These are phyloP conservation scores for Teleogryllus oceanicus DNA, from an alignment of 2,888 invertebrate species.

Conservation along the genomic window DNA sequence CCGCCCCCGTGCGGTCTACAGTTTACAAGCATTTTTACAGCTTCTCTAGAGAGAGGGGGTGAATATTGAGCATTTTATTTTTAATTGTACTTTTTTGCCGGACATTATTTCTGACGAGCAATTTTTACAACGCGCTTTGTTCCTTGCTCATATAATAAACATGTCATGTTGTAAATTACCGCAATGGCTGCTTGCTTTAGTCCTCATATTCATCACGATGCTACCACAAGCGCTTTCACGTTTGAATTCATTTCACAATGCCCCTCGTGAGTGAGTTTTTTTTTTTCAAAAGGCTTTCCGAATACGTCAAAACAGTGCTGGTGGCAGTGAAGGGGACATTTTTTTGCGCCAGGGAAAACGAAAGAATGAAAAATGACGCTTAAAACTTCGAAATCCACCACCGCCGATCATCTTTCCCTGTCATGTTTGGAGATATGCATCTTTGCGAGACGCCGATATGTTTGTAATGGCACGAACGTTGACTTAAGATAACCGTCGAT, in stretches of 20 bases:
- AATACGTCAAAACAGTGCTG: conserved; percentile 7
- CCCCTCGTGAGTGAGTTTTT: background rate
- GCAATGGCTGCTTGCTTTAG: background rate
- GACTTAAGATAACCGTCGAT: background rate
- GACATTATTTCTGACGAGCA: conserved; percentile 18
- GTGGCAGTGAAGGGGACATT: conserved; percentile 4
- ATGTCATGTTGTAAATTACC: conserved; percentile 18
- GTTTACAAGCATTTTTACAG: conserved; percentile 9
- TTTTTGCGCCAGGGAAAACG: background rate
- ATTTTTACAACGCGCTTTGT: conserved; percentile 18
- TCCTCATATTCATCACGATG: conserved; percentile 8
- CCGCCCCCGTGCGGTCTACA: background rate
- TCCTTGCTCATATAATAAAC: conserved; percentile 18
- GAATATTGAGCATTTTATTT: conserved; percentile 18
- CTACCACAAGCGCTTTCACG: background rate
- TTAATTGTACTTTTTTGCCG: conserved; percentile 9
- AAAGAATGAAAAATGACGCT: background rate
- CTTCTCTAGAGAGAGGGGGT: conserved; percentile 1
- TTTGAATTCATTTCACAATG: conserved; percentile 10
- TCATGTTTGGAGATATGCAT: background rate
- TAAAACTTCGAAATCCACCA: background rate
- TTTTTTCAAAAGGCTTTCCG: background rate
- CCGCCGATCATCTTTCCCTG: background rate
- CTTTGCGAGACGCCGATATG: background rate
- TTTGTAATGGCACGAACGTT: background rate